These are phyloP conservation scores for Hoplostethus atlanticus DNA, from an alignment of 2,797 vertebrate genomes.

Conservation along the genomic window DNA sequence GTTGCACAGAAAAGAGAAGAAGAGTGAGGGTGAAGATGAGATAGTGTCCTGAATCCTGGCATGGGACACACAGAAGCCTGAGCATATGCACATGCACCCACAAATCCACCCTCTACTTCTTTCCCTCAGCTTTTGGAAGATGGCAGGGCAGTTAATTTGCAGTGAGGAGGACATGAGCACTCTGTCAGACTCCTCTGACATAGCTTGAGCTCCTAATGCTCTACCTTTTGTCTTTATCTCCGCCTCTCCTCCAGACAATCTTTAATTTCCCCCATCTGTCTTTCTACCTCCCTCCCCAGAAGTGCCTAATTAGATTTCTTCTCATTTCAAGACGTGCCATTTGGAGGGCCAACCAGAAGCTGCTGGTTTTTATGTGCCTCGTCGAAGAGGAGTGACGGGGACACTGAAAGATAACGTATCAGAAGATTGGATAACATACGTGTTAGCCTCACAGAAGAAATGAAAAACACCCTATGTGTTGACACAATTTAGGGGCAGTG, in stretches of 20 bases:
- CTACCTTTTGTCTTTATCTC: neutral
- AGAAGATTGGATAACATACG: conserved; percentile 9
- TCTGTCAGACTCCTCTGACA: neutral
- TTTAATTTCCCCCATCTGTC: conserved; percentile 31
- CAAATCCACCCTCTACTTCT: conserved; percentile 14
- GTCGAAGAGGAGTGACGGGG: conserved; percentile 20
- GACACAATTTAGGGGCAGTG: neutral
- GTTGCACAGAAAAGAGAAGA: conserved; percentile 16
- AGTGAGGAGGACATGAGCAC: conserved; percentile 15
- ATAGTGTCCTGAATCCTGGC: conserved; percentile 33
- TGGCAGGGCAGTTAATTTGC: conserved; percentile 33
- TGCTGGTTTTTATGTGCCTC: conserved; percentile 8
- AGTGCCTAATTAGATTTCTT: conserved; percentile 49
- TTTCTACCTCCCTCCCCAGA: conserved; percentile 5
- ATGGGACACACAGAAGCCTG: conserved; percentile 66
- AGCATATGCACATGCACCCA: conserved; percentile 24
- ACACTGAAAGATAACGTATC: conserved; percentile 19
- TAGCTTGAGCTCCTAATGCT: neutral
- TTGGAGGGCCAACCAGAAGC: conserved; percentile 2
- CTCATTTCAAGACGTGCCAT: conserved; percentile 39
- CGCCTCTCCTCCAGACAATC: neutral
- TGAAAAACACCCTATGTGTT: neutral
- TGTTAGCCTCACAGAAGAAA: neutral
- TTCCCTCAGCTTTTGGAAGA: conserved; percentile 18
- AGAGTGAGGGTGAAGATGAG: conserved; percentile 42